Evolutionary conservation across 2,888 invertebrate species (phyloP), one percentile per base, ranked within the genome.

Genomic region (Epirrhoe alternata): DNA sequence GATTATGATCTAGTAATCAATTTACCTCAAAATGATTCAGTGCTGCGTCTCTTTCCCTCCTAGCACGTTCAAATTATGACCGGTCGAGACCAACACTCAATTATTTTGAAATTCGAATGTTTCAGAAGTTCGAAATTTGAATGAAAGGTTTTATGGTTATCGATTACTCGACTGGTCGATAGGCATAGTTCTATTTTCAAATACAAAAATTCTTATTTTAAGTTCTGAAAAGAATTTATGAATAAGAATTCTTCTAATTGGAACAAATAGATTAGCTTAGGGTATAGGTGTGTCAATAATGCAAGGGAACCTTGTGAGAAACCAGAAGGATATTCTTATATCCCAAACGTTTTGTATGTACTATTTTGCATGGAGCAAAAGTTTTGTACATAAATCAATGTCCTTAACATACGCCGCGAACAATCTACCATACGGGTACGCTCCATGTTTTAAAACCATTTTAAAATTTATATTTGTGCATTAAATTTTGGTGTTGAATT

Each of bases 361-460:
- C 95, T 95, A 96, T 96, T 96, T 96, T 96, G 96, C 96, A 96
- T 96, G 96, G 95, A 94, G 96, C 95, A 93, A 92, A 92, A 91
- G 42, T 54, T 64, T 71, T 73, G 69, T 70, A 80, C 80, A 79
- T 76, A 78, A 77, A 79, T 80, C 81, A 86, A 81, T 79, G 68
- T 79, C 74, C 64, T 49, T 57, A 73, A 74, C 57, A 76, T 70
- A 74, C 67, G 64, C 70, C 69, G 69, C 64, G 60, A 72, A 31
- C 58, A 58, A 72, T 76, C 86, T 82, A 84, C 88, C 89, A 87
- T 87, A 89, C 88, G 88, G 86, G 83, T 77, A 76, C 75, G 75
- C 74, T 66, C 63, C 67, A 55, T 52, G 45, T 58, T 60, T 52
- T 17, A n/a, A 57, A 14, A n/a, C 53, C n/a, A 30, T 45, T 49